These are phyloP conservation scores for Kradibia gibbosae DNA, from an alignment of 1,140 invertebrate genomes.

Conservation along the genomic window DNA sequence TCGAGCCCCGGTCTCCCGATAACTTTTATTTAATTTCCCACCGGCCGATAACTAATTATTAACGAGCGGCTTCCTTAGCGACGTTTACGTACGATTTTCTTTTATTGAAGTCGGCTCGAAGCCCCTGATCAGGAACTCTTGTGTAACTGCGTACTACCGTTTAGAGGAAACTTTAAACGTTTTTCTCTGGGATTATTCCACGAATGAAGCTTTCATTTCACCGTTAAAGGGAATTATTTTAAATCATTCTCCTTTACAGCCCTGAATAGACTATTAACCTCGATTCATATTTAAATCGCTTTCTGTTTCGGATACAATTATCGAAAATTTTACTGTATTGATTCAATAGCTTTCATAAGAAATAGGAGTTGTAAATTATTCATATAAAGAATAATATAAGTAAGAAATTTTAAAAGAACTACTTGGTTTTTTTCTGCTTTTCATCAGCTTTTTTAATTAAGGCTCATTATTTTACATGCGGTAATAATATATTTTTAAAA, in stretches of 20 bases:
- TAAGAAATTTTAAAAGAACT: no score
- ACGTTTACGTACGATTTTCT: background rate
- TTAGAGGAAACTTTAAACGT: background rate
- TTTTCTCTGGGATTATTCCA: background rate
- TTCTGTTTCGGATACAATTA: background rate
- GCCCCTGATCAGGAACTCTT: background rate
- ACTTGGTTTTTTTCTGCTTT: no score
- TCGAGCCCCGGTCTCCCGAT: no score
- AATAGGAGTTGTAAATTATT: no score
- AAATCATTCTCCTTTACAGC: background rate
- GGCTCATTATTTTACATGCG: no score
- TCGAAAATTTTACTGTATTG: background rate
- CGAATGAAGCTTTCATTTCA: background rate
- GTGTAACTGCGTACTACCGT: background rate
- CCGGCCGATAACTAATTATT: no score
- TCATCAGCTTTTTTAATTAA: no score
- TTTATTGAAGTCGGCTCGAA: background rate
- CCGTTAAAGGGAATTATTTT: background rate
- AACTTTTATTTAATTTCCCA: no score
- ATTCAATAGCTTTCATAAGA: background rate
- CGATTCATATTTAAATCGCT: background rate
- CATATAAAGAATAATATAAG: no score
- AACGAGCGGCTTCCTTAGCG: no score
- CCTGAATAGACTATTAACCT: background rate
- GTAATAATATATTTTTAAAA: no score